Percentiles rank a stretch among this genome's conserved stretches.
These are phyloP conservation scores for Clarias batrachus DNA, from an alignment of 2,113 vertebrate species.

Conservation along the genomic window DNA sequence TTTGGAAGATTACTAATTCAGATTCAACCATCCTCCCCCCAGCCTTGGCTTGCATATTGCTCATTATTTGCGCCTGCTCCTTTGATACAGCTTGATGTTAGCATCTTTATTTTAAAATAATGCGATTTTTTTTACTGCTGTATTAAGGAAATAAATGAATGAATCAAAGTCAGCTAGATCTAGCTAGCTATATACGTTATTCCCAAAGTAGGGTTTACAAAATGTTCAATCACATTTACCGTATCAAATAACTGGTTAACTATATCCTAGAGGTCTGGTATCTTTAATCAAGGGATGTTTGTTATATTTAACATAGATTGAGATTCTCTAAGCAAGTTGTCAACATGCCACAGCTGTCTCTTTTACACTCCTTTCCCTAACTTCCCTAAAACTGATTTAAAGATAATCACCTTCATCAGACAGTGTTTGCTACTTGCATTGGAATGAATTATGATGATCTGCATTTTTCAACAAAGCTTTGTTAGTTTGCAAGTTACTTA, in stretches of 20 bases:
- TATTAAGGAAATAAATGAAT: neutral
- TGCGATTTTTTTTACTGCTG: neutral
- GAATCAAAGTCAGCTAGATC: neutral
- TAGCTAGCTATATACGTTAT: too few relatives aligned
- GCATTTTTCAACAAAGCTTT: neutral
- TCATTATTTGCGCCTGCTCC: neutral
- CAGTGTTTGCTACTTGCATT: neutral
- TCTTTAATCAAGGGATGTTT: neutral
- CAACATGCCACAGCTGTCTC: neutral
- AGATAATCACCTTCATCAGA: neutral
- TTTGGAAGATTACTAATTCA: neutral
- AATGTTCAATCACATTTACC: neutral
- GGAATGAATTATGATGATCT: neutral
- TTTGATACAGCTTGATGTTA: neutral
- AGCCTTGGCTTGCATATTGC: slow-evolving; percentile 7
- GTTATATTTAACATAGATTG: neutral
- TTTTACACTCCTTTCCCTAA: neutral
- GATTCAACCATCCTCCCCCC: neutral
- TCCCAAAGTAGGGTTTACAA: neutral
- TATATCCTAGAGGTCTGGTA: neutral
- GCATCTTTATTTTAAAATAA: neutral
- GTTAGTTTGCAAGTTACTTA: neutral
- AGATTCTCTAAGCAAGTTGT: neutral
- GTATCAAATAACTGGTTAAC: neutral
- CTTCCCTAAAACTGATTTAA: neutral